Base-by-base conservation (phyloP, 2,797 vertebrate genomes). In the Luscinia luscinia region DNA sequence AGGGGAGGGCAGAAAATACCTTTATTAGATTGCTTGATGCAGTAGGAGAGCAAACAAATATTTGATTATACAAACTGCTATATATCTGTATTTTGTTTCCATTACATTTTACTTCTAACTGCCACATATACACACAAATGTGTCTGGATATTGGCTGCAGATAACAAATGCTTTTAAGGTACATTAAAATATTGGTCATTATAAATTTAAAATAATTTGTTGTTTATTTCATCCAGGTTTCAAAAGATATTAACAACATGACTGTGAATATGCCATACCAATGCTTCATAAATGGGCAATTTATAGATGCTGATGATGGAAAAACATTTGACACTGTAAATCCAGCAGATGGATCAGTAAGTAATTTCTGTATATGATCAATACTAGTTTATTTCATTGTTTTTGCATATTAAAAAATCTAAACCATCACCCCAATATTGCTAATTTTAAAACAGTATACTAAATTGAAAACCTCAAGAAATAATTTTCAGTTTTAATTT, bases 241-340 rank as follows among this genome's bases (percentile, higher is more conserved):
- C 97, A 59, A 98, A 98, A 98, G 98, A 99, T 2, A 90, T 98
- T 32, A 99, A 99, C 97, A 98, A 98, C 93, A 99, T 99, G 98
- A 99, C 98, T 1, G 95, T 99, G 94, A 99, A 98, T 91, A 99
- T 99, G 98, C 99, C 99, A 1, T 91, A 98, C 91, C 99, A 99
- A 94, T 99, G 99, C 92, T 99, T 99, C 90, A 99, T 99, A 95
- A 98, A 99, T 6, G 99, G 99, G 9, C 94, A 96, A 49, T 99
- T 99, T 94, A 96, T 98, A 81, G 97, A 99, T 70, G 98, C 99
- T 15, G 98, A 99, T 72, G 98, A 98, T 28, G 98, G 98, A 51
- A 98, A 99, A 96, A 98, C 98, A 2, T 99, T 98, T 2, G 75
- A 98, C 28, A 99, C 98, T 41, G 93, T 99, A 96, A 99, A 98